Conservation (phyloP, 2,113 vertebrate species). For the Sinocyclocheilus rhinocerous region DNA sequence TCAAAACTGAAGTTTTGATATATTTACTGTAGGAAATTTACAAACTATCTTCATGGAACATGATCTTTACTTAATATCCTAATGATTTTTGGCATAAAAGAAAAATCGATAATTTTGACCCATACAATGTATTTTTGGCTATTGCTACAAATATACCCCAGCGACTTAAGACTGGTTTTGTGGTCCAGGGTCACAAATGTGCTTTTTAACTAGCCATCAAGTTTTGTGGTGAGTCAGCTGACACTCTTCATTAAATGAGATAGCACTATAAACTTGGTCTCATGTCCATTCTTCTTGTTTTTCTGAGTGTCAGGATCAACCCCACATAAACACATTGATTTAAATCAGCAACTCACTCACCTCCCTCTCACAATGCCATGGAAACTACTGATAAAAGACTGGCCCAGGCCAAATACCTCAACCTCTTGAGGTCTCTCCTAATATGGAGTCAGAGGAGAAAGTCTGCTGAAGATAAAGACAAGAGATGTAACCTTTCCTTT, state of each 20-base stretch:
- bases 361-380: constrained; percentile 2
- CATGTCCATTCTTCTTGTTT: neutral
- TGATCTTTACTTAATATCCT: no score
- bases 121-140: no score
- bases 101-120: no score
- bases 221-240: neutral
- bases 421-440: constrained; percentile 28
- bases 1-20: no score
- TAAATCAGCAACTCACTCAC: neutral
- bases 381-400: constrained; percentile 44
- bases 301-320: constrained; percentile 15
- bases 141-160: no score
- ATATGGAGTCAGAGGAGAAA: constrained; percentile 23
- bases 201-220: no score
- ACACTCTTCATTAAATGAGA: constrained; percentile 26
- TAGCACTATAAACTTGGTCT: neutral
- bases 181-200: no score
- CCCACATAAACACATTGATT: neutral
- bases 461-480: constrained; percentile 6
- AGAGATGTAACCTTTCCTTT: neutral
- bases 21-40: no score
- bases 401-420: neutral
- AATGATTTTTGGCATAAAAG: no score
- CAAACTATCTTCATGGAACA: no score
- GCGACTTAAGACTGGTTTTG: no score